These are phyloP conservation scores for Drosophila biarmipes DNA, from an alignment of 1,140 invertebrate genomes.

Conservation along the genomic window DNA sequence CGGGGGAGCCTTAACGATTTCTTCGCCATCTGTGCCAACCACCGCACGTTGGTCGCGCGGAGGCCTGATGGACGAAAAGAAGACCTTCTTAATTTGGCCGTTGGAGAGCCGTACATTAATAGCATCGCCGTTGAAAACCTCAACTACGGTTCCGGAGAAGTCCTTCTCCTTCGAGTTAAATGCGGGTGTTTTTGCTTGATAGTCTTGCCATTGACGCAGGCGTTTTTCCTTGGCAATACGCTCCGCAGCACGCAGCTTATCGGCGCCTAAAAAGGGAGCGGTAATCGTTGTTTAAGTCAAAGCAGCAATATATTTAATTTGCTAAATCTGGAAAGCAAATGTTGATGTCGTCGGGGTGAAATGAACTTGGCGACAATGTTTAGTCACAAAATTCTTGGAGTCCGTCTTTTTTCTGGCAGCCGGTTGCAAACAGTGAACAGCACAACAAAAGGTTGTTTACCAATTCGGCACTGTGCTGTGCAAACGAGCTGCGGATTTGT, in stretches of 20 bases:
- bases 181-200: conserved; percentile 87
- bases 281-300: neutral
- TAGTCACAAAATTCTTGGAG: conserved; percentile 73
- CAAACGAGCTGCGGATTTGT: conserved; percentile 40
- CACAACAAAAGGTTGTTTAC: conserved; percentile 48
- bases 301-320: neutral
- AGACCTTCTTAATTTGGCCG: conserved; percentile 95
- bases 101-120: conserved; percentile 93
- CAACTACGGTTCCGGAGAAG: conserved; percentile 94
- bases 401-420: conserved; percentile 78
- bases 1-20: conserved; percentile 87
- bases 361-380: conserved; percentile 63
- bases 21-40: conserved; percentile 84
- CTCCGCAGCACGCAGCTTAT: conserved; percentile 94
- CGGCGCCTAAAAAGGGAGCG: conserved; percentile 86
- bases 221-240: conserved; percentile 94
- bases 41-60: conserved; percentile 89
- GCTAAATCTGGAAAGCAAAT: no score
- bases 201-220: conserved; percentile 95
- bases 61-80: conserved; percentile 97
- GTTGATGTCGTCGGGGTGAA: conserved; percentile 81
- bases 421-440: conserved; percentile 19
- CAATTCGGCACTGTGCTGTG: conserved; percentile 41
- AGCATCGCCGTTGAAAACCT: conserved; percentile 97
- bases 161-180: conserved; percentile 92